A percentile compares a stretch with the other conserved stretches of the same genome.
These are phyloP conservation scores for Probaryconus sp. DNA, from an alignment of 1,140 invertebrate species.

Conservation along the genomic window DNA sequence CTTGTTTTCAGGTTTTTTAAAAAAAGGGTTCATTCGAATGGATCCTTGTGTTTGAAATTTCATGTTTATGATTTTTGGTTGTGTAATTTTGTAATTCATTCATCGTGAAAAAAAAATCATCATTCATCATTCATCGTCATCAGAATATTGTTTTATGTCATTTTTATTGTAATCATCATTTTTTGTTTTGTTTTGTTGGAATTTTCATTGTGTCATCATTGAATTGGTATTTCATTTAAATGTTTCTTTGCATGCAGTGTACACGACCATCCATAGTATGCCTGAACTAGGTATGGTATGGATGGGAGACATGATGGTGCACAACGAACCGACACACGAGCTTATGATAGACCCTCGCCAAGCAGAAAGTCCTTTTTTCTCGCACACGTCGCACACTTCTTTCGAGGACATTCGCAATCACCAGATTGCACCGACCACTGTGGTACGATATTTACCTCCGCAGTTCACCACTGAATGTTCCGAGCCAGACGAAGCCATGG, in stretches of 20 bases:
- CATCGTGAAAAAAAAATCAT: too few relatives aligned
- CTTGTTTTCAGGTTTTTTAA: too few relatives aligned
- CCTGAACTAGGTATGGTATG: slow-evolving; percentile 85
- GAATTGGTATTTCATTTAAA: not conserved
- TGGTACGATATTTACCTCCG: slow-evolving; percentile 76
- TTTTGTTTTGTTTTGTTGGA: too few relatives aligned
- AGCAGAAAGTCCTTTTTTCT: slow-evolving; percentile 80
- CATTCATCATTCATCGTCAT: too few relatives aligned
- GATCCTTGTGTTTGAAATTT: too few relatives aligned
- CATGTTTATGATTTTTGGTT: too few relatives aligned
- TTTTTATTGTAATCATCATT: too few relatives aligned
- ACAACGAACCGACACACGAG: slow-evolving; percentile 79
- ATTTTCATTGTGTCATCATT: too few relatives aligned
- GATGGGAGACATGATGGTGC: slow-evolving; percentile 83
- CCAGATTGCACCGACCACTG: slow-evolving; percentile 76
- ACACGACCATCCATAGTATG: slow-evolving; percentile 79
- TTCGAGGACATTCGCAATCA: slow-evolving; percentile 81
- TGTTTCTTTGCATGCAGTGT: slow-evolving; percentile 76
- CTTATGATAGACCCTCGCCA: slow-evolving; percentile 80
- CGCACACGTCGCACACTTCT: slow-evolving; percentile 79
- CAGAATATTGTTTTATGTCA: too few relatives aligned
- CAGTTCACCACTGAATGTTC: slow-evolving; percentile 73
- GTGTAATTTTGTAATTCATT: too few relatives aligned
- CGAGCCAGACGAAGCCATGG: slow-evolving; percentile 75
- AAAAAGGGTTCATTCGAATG: too few relatives aligned